These are phyloP conservation scores for Ciconia nigra DNA, from an alignment of 2,797 vertebrate genomes.

Conservation along the genomic window DNA sequence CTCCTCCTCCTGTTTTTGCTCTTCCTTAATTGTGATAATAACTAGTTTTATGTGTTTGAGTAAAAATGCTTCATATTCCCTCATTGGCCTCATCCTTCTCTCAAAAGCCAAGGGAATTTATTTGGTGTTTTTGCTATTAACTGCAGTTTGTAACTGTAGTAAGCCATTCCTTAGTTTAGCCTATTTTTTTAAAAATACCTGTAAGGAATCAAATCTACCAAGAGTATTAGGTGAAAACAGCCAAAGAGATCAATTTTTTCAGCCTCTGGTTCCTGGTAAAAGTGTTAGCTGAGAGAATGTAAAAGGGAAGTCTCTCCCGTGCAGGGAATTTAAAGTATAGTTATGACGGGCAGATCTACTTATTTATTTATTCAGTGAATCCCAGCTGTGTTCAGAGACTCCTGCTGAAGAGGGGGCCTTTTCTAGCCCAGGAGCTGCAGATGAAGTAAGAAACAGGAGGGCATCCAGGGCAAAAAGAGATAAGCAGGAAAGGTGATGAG, in stretches of 20 bases:
- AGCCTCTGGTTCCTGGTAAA: constrained; percentile 54
- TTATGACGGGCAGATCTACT: constrained; percentile 42
- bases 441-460: not conserved
- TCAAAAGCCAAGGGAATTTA: not conserved
- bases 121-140: not conserved
- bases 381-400: constrained; percentile 42
- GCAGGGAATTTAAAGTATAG: constrained; percentile 61
- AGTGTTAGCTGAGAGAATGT: constrained; percentile 56
- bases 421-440: constrained; percentile 3
- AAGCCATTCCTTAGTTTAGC: constrained; percentile 6
- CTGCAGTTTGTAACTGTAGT: not conserved
- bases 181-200: constrained; percentile 14
- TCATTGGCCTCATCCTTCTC: not conserved
- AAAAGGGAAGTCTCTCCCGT: constrained; percentile 49
- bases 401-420: not conserved
- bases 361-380: constrained; percentile 53
- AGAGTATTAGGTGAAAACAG: constrained; percentile 56
- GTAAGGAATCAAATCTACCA: constrained; percentile 58
- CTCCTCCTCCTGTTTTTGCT: rapidly evolving
- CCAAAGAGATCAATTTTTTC: constrained; percentile 67
- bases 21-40: not conserved
- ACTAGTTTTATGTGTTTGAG: not conserved
- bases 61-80: not conserved
- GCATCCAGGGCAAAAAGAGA: constrained; percentile 10
- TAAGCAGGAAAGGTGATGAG: constrained; percentile 6